Percentiles rank a stretch among this genome's conserved stretches.
Conservation (phyloP, 2,888 invertebrate species). For the Epinotia brunnichana region DNA sequence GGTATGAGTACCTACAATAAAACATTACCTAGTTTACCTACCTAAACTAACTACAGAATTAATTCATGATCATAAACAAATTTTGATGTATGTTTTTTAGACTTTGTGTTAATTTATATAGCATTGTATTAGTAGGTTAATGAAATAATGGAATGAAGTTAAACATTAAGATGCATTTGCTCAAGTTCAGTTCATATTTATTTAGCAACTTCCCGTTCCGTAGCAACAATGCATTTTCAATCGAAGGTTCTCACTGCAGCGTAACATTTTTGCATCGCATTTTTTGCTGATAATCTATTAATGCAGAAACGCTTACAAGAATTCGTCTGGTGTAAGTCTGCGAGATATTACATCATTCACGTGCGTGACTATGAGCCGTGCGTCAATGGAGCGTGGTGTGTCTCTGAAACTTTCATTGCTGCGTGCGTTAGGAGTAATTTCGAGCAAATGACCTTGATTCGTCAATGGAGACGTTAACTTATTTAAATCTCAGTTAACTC, state of each 20-base stretch:
- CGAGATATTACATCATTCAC: conserved; percentile 73
- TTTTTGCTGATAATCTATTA: conserved; percentile 38
- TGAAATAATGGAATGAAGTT: no score
- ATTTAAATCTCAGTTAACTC: conserved; percentile 50
- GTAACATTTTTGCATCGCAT: conserved; percentile 35
- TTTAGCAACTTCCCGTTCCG: conserved; percentile 16
- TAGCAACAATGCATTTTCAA: conserved; percentile 22
- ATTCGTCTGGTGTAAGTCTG: conserved; percentile 75
- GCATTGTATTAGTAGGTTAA: no score
- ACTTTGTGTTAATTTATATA: neutral
- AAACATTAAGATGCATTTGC: neutral
- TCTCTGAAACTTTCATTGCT: conserved; percentile 60
- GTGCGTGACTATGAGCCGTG: conserved; percentile 53
- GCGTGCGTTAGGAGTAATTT: conserved; percentile 48
- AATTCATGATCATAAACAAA: no score
- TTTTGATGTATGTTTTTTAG: no score
- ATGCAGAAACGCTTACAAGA: conserved; percentile 46
- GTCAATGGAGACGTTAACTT: conserved; percentile 65
- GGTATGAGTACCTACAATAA: no score
- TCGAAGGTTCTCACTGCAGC: conserved; percentile 32
- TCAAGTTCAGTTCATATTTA: neutral
- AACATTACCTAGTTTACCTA: no score
- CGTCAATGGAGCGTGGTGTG: conserved; percentile 46
- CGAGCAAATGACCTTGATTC: conserved; percentile 51
- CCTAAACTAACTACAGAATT: no score